Percentiles rank a stretch among this genome's conserved stretches.
phyloP scores from a whole-genome alignment of 1,140 invertebrate genomes.

The Cherax quadricarinatus region DNA sequence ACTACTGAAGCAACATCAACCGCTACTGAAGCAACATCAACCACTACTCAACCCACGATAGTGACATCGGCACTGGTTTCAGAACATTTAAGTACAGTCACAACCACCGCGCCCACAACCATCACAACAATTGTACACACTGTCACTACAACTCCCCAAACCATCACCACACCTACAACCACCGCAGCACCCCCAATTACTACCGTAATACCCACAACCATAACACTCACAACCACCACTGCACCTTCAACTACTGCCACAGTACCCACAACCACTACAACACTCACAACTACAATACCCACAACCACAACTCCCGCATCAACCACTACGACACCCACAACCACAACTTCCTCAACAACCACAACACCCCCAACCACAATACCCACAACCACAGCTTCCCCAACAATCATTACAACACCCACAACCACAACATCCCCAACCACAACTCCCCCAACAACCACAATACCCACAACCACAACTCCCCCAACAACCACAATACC shows the following conservation, averaged over 20 bases:
- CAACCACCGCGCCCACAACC: not conserved
- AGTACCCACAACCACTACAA: not conserved
- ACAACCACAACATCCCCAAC: not conserved
- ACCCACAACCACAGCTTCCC: not conserved
- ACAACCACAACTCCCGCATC: not conserved
- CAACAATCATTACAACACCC: not conserved
- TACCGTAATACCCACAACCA: not conserved
- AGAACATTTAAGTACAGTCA: not conserved
- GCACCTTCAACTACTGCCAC: not conserved
- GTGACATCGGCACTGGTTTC: too few species aligned
- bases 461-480: not conserved
- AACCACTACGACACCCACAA: conserved; percentile 7
- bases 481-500: not conserved
- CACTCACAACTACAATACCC: not conserved
- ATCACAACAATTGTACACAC: not conserved
- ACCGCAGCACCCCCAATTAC: conserved; percentile 7
- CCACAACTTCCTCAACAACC: not conserved
- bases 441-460: conserved; percentile 4
- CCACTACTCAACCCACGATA: not conserved
- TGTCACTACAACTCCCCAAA: not conserved
- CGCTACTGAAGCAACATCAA: too few species aligned
- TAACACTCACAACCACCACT: not conserved
- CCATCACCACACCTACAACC: not conserved
- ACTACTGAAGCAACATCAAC: not conserved
- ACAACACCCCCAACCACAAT: not conserved